phyloP scores from a whole-genome alignment of 2,797 vertebrate genomes.

The Myotis vivesi region DNA sequence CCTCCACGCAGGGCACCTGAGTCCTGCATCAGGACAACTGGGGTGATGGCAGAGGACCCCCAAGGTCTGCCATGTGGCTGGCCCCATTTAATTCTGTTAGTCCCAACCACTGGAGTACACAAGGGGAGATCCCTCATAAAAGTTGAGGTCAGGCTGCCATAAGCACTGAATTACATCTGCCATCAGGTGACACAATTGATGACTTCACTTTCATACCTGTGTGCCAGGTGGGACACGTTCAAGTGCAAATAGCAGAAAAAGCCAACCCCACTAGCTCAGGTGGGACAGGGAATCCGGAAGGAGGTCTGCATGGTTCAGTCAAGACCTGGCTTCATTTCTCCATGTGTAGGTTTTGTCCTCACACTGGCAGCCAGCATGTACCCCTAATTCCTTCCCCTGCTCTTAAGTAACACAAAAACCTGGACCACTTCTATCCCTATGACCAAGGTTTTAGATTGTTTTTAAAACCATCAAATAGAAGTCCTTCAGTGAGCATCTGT shows the following conservation, averaged over 20 bases:
- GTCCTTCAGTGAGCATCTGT: not conserved
- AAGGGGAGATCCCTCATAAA: not conserved
- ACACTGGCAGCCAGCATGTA: not conserved
- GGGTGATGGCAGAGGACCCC: not conserved
- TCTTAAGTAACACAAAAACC: not conserved
- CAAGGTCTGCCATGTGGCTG: not conserved
- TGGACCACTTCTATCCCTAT: not conserved
- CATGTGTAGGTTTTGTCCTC: not conserved
- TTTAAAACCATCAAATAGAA: not conserved
- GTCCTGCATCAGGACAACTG: fast-evolving
- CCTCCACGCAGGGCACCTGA: fast-evolving
- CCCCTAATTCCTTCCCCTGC: not conserved
- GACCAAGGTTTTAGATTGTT: not conserved
- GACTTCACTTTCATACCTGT: not conserved
- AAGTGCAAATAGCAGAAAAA: not conserved
- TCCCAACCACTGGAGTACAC: not conserved
- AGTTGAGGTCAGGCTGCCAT: fast-evolving
- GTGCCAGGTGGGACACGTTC: not conserved
- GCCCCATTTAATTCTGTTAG: not conserved
- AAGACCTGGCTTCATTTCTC: not conserved
- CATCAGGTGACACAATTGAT: fast-evolving
- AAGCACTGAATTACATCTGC: not conserved
- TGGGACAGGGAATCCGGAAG: not conserved
- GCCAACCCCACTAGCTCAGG: not conserved
- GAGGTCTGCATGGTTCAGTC: fast-evolving